Conservation (phyloP, 2,113 vertebrate species). For the Istiophorus platypterus region DNA sequence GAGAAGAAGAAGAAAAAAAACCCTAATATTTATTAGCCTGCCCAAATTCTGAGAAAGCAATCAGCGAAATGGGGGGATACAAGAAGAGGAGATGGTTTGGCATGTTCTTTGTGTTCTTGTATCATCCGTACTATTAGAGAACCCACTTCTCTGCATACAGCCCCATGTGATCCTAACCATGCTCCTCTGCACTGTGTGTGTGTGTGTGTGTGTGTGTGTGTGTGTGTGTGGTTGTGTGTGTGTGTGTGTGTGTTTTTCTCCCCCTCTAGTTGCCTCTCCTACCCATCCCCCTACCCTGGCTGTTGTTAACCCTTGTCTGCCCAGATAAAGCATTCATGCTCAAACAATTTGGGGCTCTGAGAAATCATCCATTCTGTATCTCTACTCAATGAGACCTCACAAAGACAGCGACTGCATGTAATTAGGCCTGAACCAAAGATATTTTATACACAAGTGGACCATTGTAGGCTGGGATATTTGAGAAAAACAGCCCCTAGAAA, state of each 20-base stretch:
- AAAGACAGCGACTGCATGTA: conserved; percentile 32
- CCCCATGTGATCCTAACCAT: conserved; percentile 57
- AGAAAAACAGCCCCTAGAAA: conserved; percentile 30
- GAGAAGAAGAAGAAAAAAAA: background rate
- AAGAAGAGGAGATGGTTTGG: background rate
- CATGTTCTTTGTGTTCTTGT: conserved; percentile 42
- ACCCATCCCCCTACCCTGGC: conserved; percentile 75
- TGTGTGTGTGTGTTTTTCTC: conserved; percentile 31
- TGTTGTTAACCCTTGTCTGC: conserved; percentile 74
- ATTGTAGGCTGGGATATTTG: background rate
- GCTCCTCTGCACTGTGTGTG: conserved; percentile 41
- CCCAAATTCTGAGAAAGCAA: conserved; percentile 50
- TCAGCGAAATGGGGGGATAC: conserved; percentile 44
- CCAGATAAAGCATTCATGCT: conserved; percentile 63
- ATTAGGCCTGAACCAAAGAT: conserved; percentile 30
- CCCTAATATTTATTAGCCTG: conserved; percentile 59
- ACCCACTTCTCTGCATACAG: conserved; percentile 43
- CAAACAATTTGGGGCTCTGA: conserved; percentile 39
- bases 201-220: too few relatives aligned
- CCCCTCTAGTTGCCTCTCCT: conserved; percentile 62
- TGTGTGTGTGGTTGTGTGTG: too few relatives aligned
- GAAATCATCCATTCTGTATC: conserved; percentile 42
- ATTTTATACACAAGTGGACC: conserved; percentile 18
- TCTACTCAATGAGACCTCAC: conserved; percentile 17
- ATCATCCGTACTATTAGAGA: conserved; percentile 36